Base-by-base conservation (phyloP, 2,113 vertebrate species). In the Heteronetta atricapilla region DNA sequence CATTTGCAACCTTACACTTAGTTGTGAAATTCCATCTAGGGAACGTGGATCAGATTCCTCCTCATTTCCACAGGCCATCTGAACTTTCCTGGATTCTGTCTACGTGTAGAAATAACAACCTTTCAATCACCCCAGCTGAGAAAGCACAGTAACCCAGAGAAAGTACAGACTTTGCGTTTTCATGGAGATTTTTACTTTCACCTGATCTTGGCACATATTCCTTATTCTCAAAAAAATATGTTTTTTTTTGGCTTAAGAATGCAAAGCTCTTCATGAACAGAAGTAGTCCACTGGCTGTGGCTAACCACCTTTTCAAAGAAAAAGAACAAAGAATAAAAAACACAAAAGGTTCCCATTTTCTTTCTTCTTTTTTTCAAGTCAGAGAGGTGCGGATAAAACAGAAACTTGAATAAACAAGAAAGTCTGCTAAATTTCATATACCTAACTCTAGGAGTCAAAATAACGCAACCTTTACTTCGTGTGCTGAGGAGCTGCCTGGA, bases 401-500 rank as follows among this genome's bases (percentile, higher is more conserved):
- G 69, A 89, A 95, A 91, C 86, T n/a, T 91, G 88, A 94, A 80
- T 23, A 83, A 96, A 91, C 90, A 94, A 91, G 89, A 94, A 53
- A 77, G 72, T 83, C 68, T 96, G 93, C 93, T 95, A 96, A 88
- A 97, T 96, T 96, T 94, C 80, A 87, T 88, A 63, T 87, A 75
- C 80, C 92, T 86, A 90, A 95, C 59, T 86, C 82, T 73, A 80
- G 15, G 63, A 95, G 92, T 66, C 59, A 96, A 97, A 95, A 95
- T 66, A 91, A 88, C 89, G 67, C 81, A 90, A 79, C 73, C 28
- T 91, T 90, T 78, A 75, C 78, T 89, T 93, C 93, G 73, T 85
- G 69, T 91, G 76, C 92, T 92, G 50, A 21, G 23, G 42, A 67
- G 17, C 20, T 82, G 23, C n/a, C 52, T 70, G 40, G 28, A 86